These are phyloP conservation scores for Characodon lateralis DNA, from an alignment of 2,797 vertebrate species.

Conservation along the genomic window DNA sequence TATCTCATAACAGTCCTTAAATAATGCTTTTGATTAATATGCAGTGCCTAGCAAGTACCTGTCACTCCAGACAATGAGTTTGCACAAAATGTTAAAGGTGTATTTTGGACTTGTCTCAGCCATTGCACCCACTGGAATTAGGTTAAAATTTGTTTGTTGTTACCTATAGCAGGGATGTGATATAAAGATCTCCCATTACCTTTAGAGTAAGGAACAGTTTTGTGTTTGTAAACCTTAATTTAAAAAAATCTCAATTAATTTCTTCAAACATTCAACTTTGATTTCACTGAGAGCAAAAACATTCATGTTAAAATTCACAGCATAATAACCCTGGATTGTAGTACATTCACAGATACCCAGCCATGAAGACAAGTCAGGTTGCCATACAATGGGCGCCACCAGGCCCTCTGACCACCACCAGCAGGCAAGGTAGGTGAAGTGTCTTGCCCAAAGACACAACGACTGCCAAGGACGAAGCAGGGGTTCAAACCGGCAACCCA, in stretches of 20 bases:
- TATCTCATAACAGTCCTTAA: neutral
- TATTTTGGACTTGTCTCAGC: neutral
- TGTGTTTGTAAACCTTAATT: neutral
- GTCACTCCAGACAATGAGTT: neutral
- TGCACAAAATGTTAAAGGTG: too few species aligned
- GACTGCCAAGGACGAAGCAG: too few species aligned
- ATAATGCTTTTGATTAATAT: neutral
- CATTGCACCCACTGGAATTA: neutral
- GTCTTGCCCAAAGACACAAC: too few species aligned
- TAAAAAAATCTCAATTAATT: neutral
- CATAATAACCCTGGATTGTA: neutral
- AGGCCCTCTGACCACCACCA: too few species aligned
- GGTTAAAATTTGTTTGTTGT: too few species aligned
- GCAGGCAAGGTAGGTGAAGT: too few species aligned
- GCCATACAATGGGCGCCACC: too few species aligned
- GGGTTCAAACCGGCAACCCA: too few species aligned
- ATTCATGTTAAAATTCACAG: neutral
- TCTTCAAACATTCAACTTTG: neutral
- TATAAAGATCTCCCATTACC: neutral
- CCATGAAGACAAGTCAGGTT: too few species aligned
- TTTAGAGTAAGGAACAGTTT: neutral
- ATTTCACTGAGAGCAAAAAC: neutral
- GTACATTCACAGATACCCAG: neutral
- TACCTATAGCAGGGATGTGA: neutral
- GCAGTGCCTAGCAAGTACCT: neutral